phyloP scores from a whole-genome alignment of 2,888 invertebrate species.

The Pheosia gnoma region DNA sequence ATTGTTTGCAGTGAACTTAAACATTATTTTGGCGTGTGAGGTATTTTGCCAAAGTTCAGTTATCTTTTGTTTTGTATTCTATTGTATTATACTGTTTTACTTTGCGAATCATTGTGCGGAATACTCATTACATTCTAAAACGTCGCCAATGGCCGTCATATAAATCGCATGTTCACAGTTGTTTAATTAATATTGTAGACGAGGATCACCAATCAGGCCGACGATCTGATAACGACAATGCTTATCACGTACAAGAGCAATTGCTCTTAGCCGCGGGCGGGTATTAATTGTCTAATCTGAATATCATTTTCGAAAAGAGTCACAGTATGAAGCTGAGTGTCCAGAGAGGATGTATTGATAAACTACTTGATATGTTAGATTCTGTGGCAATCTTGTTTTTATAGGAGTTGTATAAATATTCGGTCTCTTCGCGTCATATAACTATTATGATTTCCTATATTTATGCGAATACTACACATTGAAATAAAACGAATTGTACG shows the following conservation, averaged over 20 bases:
- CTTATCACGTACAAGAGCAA: not conserved
- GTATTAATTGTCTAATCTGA: slow-evolving; percentile 8
- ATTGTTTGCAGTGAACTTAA: not conserved
- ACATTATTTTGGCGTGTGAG: not conserved
- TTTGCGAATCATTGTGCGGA: not conserved
- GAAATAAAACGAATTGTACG: too few species aligned
- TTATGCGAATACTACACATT: too few species aligned
- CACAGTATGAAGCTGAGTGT: not conserved
- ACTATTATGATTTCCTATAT: too few species aligned
- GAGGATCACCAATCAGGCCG: not conserved
- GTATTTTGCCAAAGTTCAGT: not conserved
- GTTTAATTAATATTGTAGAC: slow-evolving; percentile 7
- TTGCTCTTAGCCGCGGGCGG: slow-evolving; percentile 1
- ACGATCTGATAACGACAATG: not conserved
- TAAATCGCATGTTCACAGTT: slow-evolving; percentile 4
- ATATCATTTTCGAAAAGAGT: slow-evolving; percentile 3
- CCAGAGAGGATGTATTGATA: not conserved
- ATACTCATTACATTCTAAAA: slow-evolving; percentile 1
- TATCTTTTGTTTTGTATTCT: not conserved
- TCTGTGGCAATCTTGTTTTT: not conserved
- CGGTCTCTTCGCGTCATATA: too few species aligned
- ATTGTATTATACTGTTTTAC: not conserved
- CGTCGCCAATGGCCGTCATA: not conserved
- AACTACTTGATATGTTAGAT: slow-evolving; percentile 2
- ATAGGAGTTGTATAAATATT: not conserved